Base-by-base conservation (phyloP, 2,888 invertebrate genomes). In the Cataglyphis altisquamis region DNA sequence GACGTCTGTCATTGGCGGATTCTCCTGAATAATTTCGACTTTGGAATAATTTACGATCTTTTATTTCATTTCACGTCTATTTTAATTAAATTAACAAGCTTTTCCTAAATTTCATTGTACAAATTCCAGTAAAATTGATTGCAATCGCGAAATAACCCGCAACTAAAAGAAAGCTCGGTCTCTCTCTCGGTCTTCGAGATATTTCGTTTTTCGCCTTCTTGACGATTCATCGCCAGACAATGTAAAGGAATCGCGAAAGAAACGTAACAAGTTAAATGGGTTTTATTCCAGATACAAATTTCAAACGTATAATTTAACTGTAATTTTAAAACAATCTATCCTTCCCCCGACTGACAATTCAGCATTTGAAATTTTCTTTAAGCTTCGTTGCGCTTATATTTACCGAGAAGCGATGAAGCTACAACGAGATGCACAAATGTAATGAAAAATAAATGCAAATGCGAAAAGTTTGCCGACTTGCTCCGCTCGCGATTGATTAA, bases 401-500 rank as follows among this genome's bases (percentile, higher is more conserved):
- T 74, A 80, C 48, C 15, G 45, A 45, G 45, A 60, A 78, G 60
- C 60, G 60, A 52, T 52, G 52, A 70, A 77, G 55, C 39, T 73
- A 55, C 60, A 72, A 39, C 32, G 45, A 45, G 45, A 66, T 45
- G 60, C 60, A 64, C 60, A 73, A 80, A 60, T 73, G 60, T 80
- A 80, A 80, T 80, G 74, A 80, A 80, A 80, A 80, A 80, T 80
- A 80, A 68, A 73, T 74, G 74, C 52, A 74, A 74, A 78, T 60
- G 60, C 74, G 60, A 36, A 80, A 80, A 74, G 60, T 80, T 52
- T 45, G 39, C 57, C 74, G 45, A 73, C 57, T 52, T 72, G 73
- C 32, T 78, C 60, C 36, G 74, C 78, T 74, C 8, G 45, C 78
- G 78, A 80, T 80, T 80, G 78, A 80, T 80, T 80, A 80, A 80